Evolutionary conservation across 2,888 invertebrate species (phyloP), one percentile per base, ranked within the genome.

Genomic region (Hemaris fuciformis): DNA sequence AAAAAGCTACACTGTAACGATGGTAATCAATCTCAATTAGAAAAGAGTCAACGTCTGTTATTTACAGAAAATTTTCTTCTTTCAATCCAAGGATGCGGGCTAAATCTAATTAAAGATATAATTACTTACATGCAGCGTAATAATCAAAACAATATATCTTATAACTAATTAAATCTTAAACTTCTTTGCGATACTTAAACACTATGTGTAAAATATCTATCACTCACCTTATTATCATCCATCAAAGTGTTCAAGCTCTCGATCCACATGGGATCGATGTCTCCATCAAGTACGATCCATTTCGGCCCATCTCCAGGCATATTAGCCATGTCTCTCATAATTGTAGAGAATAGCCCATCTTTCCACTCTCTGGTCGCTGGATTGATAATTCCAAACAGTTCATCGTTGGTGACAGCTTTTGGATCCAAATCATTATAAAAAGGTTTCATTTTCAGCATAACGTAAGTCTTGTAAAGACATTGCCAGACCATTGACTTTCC

Each of bases 251-350:
- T 99, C 27, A 99, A 93, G 34, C 98, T 98, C 88, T 99, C 98
- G 77, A 99, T 99, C 99, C 98, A 99, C 98, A 98, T 98, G 0
- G 98, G 98, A 92, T 99, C 98, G 73, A 99, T 98, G 80, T 99
- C 98, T 18, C 99, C 98, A 84, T 99, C 99, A 56, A 98, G 93
- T 7, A 99, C 96, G 73, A 99, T 98, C 99, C 99, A 99, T 83
- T 98, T 98, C 0, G 97, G 96, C 0, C 96, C 96, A 74, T 96
- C 96, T 0, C 97, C 97, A 0, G 95, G 91, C 93, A 98, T 94
- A 83, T 98, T 98, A 0, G 98, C 97, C 91, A 98, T 96, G 81
- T 99, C 98, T 67, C 99, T 93, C 97, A 99, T 98, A 61, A 98
- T 94, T 0, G 97, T 96, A 0, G 98, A 98, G 81, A 99, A 97